Base-by-base conservation (phyloP, 2,797 vertebrate genomes). In the Hafferia zeledoni region DNA sequence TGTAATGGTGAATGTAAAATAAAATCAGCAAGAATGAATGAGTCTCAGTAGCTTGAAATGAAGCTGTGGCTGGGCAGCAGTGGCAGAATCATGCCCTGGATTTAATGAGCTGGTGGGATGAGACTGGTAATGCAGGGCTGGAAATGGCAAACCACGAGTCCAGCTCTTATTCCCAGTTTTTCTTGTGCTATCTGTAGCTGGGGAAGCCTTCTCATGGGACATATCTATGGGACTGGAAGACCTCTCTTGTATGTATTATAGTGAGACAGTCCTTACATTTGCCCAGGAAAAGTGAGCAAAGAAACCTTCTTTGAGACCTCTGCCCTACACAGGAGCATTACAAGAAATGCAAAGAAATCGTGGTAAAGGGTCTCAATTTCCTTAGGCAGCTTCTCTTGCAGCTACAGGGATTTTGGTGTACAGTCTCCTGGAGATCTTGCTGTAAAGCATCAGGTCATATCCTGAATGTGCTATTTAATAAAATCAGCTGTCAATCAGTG, bases 231-330 rank as follows among this genome's bases (percentile, higher is more conserved):
- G 60, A 49, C 17, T n/a, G 31, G 30, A 35, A 77, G 56, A 56
- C 1, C 41, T 53, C 31, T 50, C 9, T 4, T 14, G 46, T 49
- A 7, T 30, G 22, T 64, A 17, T 6, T 0, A 0, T 10, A 41
- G 31, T 19, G 31, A 79, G 57, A 24, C 2, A 12, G 19, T 35
- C 24, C 55, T 84, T 79, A 28, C 9, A 16, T 11, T 25, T 35
- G 55, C n/a, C 11, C 6, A 20, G 39, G 24, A 65, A 68, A 91
- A 30, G 10, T 8, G 14, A 75, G 20, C 16, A 12, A 33, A 76
- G 24, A 64, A 84, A 49, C 13, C n/a, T 57, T 31, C 52, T 72
- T 53, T 53, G 47, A 27, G 24, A 49, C 47, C 47, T 49, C 47
- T 49, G 27, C 6, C 20, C 14, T 44, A 8, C 13, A 53, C 18